Conservation (phyloP, 2,797 vertebrate genomes). For the Kryptolebias ocellatus region DNA sequence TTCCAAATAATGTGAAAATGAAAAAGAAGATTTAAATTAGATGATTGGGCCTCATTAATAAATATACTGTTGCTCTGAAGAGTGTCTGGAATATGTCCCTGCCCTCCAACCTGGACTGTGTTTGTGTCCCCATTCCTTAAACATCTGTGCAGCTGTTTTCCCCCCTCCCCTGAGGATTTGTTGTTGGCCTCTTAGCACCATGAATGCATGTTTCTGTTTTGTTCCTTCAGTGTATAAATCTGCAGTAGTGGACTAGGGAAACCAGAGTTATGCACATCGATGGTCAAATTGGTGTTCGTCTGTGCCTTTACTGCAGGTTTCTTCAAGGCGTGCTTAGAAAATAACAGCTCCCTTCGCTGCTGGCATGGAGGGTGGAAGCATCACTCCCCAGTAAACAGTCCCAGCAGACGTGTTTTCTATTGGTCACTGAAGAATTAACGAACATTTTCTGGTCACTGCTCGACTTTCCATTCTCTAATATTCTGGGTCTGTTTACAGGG, state of each 20-base stretch:
- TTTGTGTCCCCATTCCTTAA: constrained; percentile 61
- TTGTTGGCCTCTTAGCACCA: constrained; percentile 70
- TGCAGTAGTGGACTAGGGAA: constrained; percentile 79
- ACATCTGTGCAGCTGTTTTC: constrained; percentile 71
- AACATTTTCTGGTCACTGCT: constrained; percentile 16
- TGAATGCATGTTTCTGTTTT: constrained; percentile 81
- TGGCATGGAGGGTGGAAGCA: constrained; percentile 78
- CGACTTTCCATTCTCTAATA: constrained; percentile 9
- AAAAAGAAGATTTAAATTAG: not conserved
- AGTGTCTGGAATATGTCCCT: constrained; percentile 77
- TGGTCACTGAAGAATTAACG: constrained; percentile 31
- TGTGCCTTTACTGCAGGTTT: constrained; percentile 82
- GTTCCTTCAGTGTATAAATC: constrained; percentile 68
- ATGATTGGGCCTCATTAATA: constrained; percentile 1
- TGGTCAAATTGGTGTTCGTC: constrained; percentile 56
- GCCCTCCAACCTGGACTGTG: constrained; percentile 65
- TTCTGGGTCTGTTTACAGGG: constrained; percentile 83
- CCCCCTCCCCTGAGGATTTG: constrained; percentile 50
- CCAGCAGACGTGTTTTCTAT: constrained; percentile 25
- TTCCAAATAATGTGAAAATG: not conserved
- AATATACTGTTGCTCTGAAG: constrained; percentile 3
- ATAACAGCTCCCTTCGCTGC: constrained; percentile 72
- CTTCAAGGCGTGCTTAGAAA: constrained; percentile 70
- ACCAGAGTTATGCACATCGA: constrained; percentile 64
- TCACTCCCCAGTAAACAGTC: constrained; percentile 84